Base-by-base conservation (phyloP, 1,140 invertebrate species). In the Tetramorium parvispinum region DNA sequence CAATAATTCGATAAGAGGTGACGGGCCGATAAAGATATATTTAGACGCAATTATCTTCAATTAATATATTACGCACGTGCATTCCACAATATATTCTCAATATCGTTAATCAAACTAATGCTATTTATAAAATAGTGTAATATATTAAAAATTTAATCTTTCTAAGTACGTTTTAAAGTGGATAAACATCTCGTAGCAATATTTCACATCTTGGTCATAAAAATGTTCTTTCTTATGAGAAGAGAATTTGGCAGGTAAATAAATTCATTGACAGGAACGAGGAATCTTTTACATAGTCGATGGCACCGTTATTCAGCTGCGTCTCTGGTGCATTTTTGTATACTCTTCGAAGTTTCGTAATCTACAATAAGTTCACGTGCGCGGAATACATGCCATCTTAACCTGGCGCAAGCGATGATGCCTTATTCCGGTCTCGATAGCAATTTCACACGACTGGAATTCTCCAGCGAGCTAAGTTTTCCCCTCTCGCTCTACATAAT, bases 1-100 rank as follows among this genome's bases (percentile, higher is more conserved):
- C 18, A 75, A 75, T 46, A 73, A 83, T 66, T 87, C 40, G 76
- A 86, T 79, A 70, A 86, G n/a, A 32, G n/a, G n/a, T 46, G 27
- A 46, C 37, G 32, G 3, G 18, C 4, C 5, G 27, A 53, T 81
- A 43, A 32, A 71, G 24, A 57, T 68, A 68, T 7, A 53, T 53
- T 51, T 40, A 21, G 16, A 6, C 16, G 24, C 16, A 77, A 77
- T 13, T 46, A 46, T 40, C 6, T 40, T 59, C 5, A 8, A 61
- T 6, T 57, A 53, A 61, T 66, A 46, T 46, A 8, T 43, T 73
- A 13, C 1, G 37, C 24, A 16, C 10, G 13, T 40, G n/a, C 10
- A 43, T 43, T 43, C 2, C 6, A 7, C 10, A 63, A 27, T 37
- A 3, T 63, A 63, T 8, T 13, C 13, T 46, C 24, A 24, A 68